These are phyloP conservation scores for Listronotus bonariensis DNA, from an alignment of 1,140 invertebrate species.

Conservation along the genomic window DNA sequence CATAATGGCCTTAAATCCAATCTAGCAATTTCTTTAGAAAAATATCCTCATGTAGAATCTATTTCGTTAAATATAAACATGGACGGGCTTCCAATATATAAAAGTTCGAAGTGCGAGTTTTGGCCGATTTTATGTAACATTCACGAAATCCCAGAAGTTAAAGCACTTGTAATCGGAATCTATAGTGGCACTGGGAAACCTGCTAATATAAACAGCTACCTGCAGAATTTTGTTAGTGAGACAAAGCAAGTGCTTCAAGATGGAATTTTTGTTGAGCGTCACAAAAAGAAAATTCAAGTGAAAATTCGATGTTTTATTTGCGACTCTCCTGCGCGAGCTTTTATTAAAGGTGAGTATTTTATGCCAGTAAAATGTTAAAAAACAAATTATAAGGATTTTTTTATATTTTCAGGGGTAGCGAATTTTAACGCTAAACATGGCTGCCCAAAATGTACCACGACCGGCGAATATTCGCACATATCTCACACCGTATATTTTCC, in stretches of 20 bases:
- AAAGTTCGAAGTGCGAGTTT: constrained; percentile 41
- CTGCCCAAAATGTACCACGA: constrained; percentile 39
- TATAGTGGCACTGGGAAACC: constrained; percentile 39
- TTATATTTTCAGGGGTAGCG: constrained; percentile 23
- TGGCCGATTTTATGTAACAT: constrained; percentile 47
- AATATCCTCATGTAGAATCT: too few relatives aligned
- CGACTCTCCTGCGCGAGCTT: not conserved
- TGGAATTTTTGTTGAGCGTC: not conserved
- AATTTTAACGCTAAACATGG: constrained; percentile 42
- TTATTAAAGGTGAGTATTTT: not conserved
- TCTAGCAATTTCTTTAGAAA: too few relatives aligned
- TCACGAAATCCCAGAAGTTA: constrained; percentile 15
- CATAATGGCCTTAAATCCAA: constrained; percentile 2
- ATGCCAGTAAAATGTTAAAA: constrained; percentile 6
- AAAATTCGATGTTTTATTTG: constrained; percentile 38
- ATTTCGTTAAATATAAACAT: too few relatives aligned
- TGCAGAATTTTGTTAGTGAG: constrained; percentile 34
- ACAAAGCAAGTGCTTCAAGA: constrained; percentile 13
- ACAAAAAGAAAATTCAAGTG: constrained; percentile 25
- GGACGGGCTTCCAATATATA: constrained; percentile 35
- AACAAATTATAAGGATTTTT: constrained; percentile 7
- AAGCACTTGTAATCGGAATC: constrained; percentile 27
- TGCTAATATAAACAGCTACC: constrained; percentile 17
- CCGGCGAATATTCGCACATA: constrained; percentile 42
- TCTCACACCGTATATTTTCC: constrained; percentile 44